phyloP scores from a whole-genome alignment of 2,113 vertebrate genomes.

The Elephantulus edwardii region DNA sequence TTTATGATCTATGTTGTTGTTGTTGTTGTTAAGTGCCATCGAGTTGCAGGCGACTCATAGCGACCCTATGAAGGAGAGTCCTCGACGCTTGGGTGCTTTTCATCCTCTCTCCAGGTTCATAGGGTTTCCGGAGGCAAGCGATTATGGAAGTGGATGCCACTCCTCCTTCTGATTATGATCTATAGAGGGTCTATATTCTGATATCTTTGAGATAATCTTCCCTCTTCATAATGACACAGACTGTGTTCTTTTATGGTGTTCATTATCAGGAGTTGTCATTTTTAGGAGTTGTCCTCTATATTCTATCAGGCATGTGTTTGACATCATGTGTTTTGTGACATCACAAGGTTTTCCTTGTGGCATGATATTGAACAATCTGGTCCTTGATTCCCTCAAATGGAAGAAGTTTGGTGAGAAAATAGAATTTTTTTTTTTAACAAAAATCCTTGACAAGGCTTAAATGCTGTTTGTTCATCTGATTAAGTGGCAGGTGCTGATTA shows the following conservation, averaged over 20 bases:
- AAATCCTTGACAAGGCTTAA: neutral
- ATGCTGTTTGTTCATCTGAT: neutral
- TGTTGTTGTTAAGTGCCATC: too few species aligned
- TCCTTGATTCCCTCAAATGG: neutral
- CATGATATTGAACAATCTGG: neutral
- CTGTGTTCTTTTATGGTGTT: neutral
- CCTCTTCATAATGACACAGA: neutral
- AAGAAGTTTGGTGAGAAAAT: neutral
- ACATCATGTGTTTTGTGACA: neutral
- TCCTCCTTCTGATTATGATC: too few species aligned
- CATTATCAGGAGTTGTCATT: neutral
- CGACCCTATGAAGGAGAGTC: too few species aligned
- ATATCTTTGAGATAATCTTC: neutral
- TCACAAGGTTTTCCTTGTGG: neutral
- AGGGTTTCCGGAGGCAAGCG: too few species aligned
- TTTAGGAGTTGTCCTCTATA: too few species aligned
- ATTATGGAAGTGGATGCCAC: too few species aligned
- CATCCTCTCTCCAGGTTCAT: too few species aligned
- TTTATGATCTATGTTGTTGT: too few species aligned
- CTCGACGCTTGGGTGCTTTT: too few species aligned
- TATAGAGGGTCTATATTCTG: slow-evolving; percentile 35
- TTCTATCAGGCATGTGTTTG: neutral
- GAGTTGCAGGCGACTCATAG: too few species aligned
- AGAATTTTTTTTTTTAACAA: too few species aligned
- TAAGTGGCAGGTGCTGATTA: neutral